These are phyloP conservation scores for Pelagia noctiluca DNA, from an alignment of 30 jellyfish, hydroid and myxozoan species.

Conservation along the genomic window DNA sequence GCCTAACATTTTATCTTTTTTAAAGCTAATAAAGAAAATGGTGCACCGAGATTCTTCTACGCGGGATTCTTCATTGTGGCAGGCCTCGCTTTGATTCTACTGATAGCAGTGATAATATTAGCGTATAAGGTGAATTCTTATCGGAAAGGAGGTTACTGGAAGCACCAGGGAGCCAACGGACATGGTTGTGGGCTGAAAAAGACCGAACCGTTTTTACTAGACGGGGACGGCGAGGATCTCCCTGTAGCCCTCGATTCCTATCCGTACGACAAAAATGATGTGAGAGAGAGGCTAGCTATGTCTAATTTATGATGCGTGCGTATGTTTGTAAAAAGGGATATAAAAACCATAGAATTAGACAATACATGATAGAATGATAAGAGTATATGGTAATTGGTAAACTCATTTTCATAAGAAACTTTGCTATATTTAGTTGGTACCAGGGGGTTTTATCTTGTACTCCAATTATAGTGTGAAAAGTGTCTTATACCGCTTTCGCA, in stretches of 20 bases:
- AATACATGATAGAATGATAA: too few relatives aligned
- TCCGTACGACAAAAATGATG: constrained; percentile 28
- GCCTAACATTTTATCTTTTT: not conserved
- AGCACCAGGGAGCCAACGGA: constrained; percentile 29
- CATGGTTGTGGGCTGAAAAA: constrained; percentile 25
- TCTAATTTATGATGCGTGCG: constrained; percentile 48
- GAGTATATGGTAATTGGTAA: too few relatives aligned
- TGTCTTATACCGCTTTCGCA: too few relatives aligned
- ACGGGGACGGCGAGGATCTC: constrained; percentile 37
- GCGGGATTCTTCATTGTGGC: constrained; percentile 36
- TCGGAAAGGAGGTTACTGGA: constrained; percentile 37
- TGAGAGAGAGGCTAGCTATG: constrained; percentile 20
- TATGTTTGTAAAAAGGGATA: too few relatives aligned
- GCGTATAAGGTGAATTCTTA: constrained; percentile 5
- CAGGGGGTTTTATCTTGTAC: too few relatives aligned
- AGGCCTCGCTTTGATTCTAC: constrained; percentile 17
- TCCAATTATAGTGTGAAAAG: too few relatives aligned
- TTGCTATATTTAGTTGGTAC: too few relatives aligned
- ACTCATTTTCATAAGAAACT: too few relatives aligned
- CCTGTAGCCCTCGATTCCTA: constrained; percentile 32
- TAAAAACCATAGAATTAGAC: too few relatives aligned
- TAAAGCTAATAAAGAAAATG: not conserved
- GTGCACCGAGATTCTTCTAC: not conserved
- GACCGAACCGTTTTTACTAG: constrained; percentile 62
- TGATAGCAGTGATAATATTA: constrained; percentile 10